Conservation (phyloP, 2,113 vertebrate species). For the Tragulus kanchil region DNA sequence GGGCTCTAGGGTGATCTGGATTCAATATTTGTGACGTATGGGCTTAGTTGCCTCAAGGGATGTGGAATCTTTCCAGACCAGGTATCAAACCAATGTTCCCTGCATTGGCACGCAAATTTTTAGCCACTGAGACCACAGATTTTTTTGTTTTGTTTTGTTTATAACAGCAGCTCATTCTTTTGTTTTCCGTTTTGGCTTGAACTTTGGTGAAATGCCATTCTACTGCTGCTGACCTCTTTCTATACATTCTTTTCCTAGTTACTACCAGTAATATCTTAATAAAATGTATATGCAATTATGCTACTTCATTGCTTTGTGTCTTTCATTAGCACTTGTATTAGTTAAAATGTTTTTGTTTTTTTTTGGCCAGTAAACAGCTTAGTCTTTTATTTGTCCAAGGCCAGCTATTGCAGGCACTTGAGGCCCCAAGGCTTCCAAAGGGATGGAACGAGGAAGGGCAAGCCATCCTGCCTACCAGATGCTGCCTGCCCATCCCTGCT, state of each 20-base stretch:
- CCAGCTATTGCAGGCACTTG: too few species aligned
- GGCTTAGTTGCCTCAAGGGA: neutral
- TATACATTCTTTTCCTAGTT: neutral
- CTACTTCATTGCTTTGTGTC: neutral
- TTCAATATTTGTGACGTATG: neutral
- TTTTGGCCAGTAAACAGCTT: too few species aligned
- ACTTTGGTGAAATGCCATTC: neutral
- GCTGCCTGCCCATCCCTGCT: too few species aligned
- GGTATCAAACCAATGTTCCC: neutral
- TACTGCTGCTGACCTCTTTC: neutral
- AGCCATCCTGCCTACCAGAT: too few species aligned
- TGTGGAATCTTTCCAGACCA: neutral
- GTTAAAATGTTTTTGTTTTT: neutral
- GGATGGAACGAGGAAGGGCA: too few species aligned
- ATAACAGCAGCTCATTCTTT: neutral
- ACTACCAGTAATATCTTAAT: conserved; percentile 43
- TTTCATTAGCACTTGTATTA: neutral
- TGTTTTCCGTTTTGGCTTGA: neutral
- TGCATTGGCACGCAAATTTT: neutral
- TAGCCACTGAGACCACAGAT: neutral
- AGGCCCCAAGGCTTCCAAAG: too few species aligned
- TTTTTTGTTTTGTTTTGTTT: neutral
- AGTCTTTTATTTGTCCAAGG: too few species aligned
- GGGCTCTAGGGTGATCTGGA: neutral
- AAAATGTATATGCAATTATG: neutral